These are phyloP conservation scores for Papilio dardanus DNA, from an alignment of 1,140 invertebrate species.

Conservation along the genomic window DNA sequence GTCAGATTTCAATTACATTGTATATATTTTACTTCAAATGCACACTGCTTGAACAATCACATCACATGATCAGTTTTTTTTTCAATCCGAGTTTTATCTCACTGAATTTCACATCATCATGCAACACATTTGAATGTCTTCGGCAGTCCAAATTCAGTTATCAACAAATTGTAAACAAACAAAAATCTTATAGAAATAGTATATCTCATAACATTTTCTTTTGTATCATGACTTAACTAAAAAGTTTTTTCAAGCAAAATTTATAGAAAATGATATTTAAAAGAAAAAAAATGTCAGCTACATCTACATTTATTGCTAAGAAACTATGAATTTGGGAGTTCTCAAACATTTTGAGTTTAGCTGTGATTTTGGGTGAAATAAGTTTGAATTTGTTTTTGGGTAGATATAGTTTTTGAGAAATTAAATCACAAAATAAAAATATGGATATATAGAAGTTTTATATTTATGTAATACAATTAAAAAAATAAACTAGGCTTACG, in stretches of 20 bases:
- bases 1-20: neutral
- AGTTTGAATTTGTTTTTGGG: slow-evolving; percentile 1
- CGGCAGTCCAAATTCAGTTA: neutral
- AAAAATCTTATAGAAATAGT: neutral
- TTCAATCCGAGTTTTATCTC: neutral
- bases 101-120: no score
- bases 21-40: neutral
- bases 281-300: neutral
- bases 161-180: neutral
- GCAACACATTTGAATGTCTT: neutral
- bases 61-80: neutral
- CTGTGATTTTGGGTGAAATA: neutral
- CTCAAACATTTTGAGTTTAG: neutral
- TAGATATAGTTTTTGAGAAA: neutral
- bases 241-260: neutral
- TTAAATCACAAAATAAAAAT: neutral
- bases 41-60: neutral
- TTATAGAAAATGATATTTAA: neutral
- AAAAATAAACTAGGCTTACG: slow-evolving; percentile 17
- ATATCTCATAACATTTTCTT: neutral
- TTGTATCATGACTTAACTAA: neutral
- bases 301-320: neutral
- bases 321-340: neutral
- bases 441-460: slow-evolving; percentile 18
- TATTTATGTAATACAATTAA: slow-evolving; percentile 12